Evolutionary conservation across 2,888 invertebrate genomes (phyloP).

Genomic region (Agrotis ipsilon): DNA sequence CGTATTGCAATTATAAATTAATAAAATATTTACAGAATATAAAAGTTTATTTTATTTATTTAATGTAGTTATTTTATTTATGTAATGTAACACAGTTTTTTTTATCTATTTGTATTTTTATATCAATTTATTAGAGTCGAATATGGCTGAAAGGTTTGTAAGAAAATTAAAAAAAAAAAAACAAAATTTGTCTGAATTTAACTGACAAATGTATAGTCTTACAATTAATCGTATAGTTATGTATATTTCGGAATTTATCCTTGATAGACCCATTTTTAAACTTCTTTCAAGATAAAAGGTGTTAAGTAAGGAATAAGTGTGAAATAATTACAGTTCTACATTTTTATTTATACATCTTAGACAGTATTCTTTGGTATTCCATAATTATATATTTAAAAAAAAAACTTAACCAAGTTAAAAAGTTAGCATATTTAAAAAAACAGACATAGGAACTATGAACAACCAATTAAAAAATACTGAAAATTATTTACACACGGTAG

Average conservation of each 20-base stretch:
- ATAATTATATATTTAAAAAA: neutral
- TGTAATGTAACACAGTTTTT: neutral
- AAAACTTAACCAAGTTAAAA: neutral
- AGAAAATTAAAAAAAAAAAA: neutral
- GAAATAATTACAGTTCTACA: conserved; percentile 14
- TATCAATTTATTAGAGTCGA: neutral
- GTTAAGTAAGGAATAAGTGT: neutral
- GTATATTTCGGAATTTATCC: neutral
- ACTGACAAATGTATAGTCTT: neutral
- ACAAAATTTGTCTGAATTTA: neutral
- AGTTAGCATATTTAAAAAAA: neutral
- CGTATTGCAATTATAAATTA: neutral
- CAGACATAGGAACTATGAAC: conserved; percentile 22
- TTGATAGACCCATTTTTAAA: neutral
- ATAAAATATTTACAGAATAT: conserved; percentile 21
- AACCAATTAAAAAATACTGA: neutral
- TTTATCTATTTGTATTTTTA: neutral
- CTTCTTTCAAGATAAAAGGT: neutral
- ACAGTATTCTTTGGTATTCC: conserved; percentile 61
- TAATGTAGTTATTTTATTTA: no score
- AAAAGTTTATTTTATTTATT: no score
- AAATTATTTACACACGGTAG: conserved; percentile 25
- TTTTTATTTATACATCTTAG: conserved; percentile 23
- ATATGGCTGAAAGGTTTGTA: neutral
- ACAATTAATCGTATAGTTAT: conserved; percentile 8